These are phyloP conservation scores for Leucozona laternaria DNA, from an alignment of 2,888 invertebrate genomes.

Conservation along the genomic window DNA sequence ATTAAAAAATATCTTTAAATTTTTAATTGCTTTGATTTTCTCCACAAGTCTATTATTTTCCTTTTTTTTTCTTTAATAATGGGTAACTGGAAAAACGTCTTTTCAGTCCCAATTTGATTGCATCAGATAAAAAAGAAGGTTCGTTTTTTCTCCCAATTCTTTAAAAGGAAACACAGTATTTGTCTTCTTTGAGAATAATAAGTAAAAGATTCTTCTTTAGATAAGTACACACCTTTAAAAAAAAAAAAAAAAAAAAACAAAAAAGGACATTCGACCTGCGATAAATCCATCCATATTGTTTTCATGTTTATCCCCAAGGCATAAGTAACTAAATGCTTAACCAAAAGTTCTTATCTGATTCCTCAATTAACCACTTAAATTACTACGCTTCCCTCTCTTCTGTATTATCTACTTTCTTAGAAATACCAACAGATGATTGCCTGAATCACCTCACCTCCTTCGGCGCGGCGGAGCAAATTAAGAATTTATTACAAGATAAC, in stretches of 20 bases:
- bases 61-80: neutral
- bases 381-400: neutral
- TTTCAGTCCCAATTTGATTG: neutral
- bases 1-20: neutral
- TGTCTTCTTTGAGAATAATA: neutral
- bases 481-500: slow-evolving; percentile 31
- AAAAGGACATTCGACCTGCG: slow-evolving; percentile 9
- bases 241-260: neutral
- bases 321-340: slow-evolving; percentile 17
- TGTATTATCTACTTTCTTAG: neutral
- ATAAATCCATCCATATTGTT: slow-evolving; percentile 17
- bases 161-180: neutral
- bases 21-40: neutral
- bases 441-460: slow-evolving; percentile 21
- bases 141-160: neutral
- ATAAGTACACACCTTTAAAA: neutral
- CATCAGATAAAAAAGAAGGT: slow-evolving; percentile 7
- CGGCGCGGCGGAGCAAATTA: neutral
- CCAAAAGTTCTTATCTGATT: slow-evolving; percentile 41
- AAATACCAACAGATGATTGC: slow-evolving; percentile 25
- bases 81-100: neutral
- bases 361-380: slow-evolving; percentile 36
- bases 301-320: slow-evolving; percentile 1
- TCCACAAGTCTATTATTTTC: too few species aligned
- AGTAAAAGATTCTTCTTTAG: neutral